Evolutionary conservation across 2,797 vertebrate species (phyloP).

Genomic region (Danio aesculapii): DNA sequence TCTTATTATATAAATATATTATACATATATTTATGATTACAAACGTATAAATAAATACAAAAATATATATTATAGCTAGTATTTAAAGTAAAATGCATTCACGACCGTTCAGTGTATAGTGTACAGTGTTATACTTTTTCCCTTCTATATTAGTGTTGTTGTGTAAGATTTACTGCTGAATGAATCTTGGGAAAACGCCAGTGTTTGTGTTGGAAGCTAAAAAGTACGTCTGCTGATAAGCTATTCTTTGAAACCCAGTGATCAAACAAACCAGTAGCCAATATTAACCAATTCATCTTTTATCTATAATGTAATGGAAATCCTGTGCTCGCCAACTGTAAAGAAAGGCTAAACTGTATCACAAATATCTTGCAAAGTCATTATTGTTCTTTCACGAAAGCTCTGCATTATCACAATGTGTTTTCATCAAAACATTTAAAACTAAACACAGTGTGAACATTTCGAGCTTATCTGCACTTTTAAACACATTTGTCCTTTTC

Average conservation of each 20-base stretch:
- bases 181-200: not conserved
- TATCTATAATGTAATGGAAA: not conserved
- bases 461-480: too few relatives aligned
- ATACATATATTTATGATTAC: not conserved
- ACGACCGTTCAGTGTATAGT: not conserved
- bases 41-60: not conserved
- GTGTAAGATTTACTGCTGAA: constrained; percentile 4
- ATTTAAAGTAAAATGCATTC: not conserved
- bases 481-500: too few relatives aligned
- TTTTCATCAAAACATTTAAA: too few relatives aligned
- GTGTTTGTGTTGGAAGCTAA: not conserved
- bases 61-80: not conserved
- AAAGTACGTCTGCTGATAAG: not conserved
- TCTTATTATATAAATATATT: too few relatives aligned
- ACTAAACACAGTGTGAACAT: too few relatives aligned
- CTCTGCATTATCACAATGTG: too few relatives aligned
- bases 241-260: not conserved
- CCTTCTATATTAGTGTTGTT: not conserved
- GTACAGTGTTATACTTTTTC: not conserved
- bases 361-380: not conserved
- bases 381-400: not conserved
- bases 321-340: not conserved
- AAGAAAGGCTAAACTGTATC: not conserved
- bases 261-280: not conserved
- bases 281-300: not conserved